Evolutionary conservation across 2,797 vertebrate genomes (phyloP).

Genomic region (Pseudocheirus occidentalis): DNA sequence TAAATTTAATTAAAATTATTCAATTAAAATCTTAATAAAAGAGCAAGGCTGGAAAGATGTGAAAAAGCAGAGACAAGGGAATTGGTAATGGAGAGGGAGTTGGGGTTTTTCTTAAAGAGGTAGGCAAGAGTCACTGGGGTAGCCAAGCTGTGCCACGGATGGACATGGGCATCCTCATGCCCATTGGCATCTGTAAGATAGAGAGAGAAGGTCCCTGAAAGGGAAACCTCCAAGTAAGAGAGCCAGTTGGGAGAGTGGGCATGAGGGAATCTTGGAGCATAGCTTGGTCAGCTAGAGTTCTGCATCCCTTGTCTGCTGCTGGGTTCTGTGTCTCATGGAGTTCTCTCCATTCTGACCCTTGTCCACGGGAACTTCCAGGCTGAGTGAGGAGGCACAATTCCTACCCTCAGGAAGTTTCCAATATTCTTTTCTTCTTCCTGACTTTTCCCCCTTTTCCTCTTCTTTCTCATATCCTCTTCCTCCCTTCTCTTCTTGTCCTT

Average conservation of each 20-base stretch:
- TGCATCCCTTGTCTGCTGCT: background rate
- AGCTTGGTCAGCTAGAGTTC: background rate
- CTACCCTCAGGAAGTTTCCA: background rate
- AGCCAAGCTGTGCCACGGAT: background rate
- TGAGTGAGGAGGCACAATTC: background rate
- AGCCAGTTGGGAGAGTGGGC: background rate
- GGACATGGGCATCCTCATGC: background rate
- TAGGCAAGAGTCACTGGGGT: background rate
- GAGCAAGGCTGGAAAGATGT: conserved; percentile 71
- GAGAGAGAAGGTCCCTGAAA: background rate
- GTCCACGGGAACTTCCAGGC: background rate
- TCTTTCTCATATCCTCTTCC: background rate
- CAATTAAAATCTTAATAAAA: conserved; percentile 82
- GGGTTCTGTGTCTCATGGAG: background rate
- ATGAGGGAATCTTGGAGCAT: background rate
- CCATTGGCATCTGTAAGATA: accelerated
- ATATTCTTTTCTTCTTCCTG: background rate
- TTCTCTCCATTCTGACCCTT: background rate
- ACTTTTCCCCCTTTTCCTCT: too few species aligned
- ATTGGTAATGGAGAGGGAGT: background rate
- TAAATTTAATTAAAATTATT: conserved; percentile 81
- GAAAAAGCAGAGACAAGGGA: conserved; percentile 56
- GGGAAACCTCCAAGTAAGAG: background rate
- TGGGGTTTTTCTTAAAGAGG: background rate
- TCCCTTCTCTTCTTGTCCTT: background rate